phyloP scores from a whole-genome alignment of 2,797 vertebrate species.

The Hydrocynus forskahlii region DNA sequence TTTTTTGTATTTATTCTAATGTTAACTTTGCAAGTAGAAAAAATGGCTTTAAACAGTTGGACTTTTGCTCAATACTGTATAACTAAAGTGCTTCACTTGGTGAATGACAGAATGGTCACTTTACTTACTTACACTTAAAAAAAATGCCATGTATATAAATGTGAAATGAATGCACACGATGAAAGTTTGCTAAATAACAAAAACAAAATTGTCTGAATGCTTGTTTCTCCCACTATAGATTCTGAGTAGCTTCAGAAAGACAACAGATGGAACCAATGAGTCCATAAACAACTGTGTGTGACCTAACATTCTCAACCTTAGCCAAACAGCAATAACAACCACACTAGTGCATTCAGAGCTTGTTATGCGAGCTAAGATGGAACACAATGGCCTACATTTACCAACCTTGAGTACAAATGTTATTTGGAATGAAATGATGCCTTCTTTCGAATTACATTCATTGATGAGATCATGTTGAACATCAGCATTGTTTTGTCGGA shows the following conservation, averaged over 20 bases:
- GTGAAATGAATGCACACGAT: no score
- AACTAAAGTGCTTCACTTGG: no score
- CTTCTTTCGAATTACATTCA: not conserved
- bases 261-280: not conserved
- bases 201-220: not conserved
- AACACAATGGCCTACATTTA: slow-evolving; percentile 1
- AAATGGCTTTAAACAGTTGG: no score
- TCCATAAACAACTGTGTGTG: not conserved
- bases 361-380: not conserved
- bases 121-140: no score
- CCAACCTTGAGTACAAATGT: not conserved
- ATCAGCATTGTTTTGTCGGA: not conserved
- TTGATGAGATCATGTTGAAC: not conserved
- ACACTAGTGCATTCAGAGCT: not conserved
- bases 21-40: no score
- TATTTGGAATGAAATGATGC: not conserved
- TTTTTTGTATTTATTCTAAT: no score
- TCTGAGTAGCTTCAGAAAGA: not conserved
- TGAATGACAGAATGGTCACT: no score
- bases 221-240: not conserved
- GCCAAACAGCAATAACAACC: not conserved
- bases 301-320: not conserved
- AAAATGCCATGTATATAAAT: no score
- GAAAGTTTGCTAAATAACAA: not conserved
- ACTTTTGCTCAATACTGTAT: no score